Evolutionary conservation across 2,113 vertebrate species (phyloP), one percentile per base, ranked within the genome.

Genomic region (Martes martes): DNA sequence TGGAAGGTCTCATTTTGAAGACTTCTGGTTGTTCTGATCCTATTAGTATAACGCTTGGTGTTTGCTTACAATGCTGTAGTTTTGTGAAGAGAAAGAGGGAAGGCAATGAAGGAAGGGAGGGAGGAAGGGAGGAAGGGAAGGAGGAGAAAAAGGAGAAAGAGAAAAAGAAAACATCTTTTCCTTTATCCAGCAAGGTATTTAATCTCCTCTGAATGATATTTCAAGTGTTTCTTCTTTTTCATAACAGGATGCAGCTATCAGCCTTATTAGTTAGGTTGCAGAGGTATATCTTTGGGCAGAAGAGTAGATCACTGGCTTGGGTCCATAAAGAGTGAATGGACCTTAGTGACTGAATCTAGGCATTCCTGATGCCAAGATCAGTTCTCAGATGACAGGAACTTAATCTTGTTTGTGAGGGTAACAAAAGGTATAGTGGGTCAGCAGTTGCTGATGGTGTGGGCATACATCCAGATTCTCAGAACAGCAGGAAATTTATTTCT

Each of bases 401-500:
- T 94, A 85, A 95, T 91, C 21, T 93, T 42, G 71, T 96, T 86
- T 67, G 33, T 78, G 21, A 95, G 33, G 16, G 14, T 92, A 76
- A n/a, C 57, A 81, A 91, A 84, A 42, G 59, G 42, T 95, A 61
- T 19, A 65, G 50, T 39, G 23, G 21, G n/a, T 55, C 52, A 14
- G 61, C 28, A 78, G 24, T 95, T 94, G 95, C 14, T 84, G 81
- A 94, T 85, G 69, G 18, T 92, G 2, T 31, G 61, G 63, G 42
- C 36, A 24, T 55, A 15, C 31, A 92, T 95, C 57, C 92, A 73
- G 52, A 87, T 87, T 47, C 57, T 45, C 31, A 91, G 19, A 78
- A 82, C 47, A 92, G 83, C 19, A 57, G 36, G 79, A 69, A 71
- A 95, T 91, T 89, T 93, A 92, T 94, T 95, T 92, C 84, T 92